Base-by-base conservation (phyloP, 2,113 vertebrate species). In the Lepus europaeus region DNA sequence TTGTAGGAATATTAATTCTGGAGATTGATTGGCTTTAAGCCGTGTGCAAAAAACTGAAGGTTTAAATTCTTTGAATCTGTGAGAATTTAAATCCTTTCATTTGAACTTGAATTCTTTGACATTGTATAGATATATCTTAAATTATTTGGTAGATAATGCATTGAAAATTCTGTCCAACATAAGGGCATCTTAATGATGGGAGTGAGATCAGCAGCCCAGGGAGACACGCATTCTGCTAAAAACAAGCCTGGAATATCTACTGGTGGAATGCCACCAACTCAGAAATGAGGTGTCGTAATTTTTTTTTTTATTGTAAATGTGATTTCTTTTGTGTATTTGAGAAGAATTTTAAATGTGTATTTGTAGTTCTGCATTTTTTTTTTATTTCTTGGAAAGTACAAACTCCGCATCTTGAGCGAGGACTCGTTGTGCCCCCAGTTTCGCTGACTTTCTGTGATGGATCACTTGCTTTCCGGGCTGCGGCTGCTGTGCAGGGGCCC, bases 351-450 rank as follows among this genome's bases (percentile, higher is more conserved):
- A 95, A 89, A 72, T 16, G 9, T 66, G 0, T 49, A 59, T 19
- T 87, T 90, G 93, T 86, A 86, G 61, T n/a, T 87, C n/a, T 84
- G 22, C 22, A 25, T 74, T 87, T 90, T 87, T 90, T 5, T 87
- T 89, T 31, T 81, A 1, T 79, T 83, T 87, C 39, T 66, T 91
- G 31, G 10, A 78, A 91, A 36, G 29, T 81, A 51, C 13, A 89
- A 82, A 63, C 11, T 93, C 25, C 86, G 6, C 3, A 19, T 73
- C 81, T 87, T 81, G 86, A 93, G 36, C 53, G 68, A 33, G 92
- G 78, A 87, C 56, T 13, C 14, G 20, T 7, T 2, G 25, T 69
- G 4, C 1, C 1, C 27, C 66, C 2, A 59, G 59, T 95, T 92
- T 87, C 73, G 45, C 19, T 59, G 49, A 76, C 17, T 59, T 87